phyloP scores from a whole-genome alignment of 2,113 vertebrate species.

The Paracanthobrama guichenoti region DNA sequence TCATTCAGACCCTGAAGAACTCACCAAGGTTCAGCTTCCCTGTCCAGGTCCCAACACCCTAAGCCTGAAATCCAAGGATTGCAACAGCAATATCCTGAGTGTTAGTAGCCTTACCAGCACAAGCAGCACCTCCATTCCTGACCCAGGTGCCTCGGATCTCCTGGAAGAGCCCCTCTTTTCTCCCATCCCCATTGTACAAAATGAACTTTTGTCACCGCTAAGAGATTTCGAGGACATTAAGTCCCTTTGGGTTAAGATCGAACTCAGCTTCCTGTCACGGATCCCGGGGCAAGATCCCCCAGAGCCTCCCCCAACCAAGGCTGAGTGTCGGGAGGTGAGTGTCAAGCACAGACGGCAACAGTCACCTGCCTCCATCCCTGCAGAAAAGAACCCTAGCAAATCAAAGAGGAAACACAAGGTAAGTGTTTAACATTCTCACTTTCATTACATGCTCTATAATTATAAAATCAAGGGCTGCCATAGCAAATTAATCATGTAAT shows the following conservation, averaged over 20 bases:
- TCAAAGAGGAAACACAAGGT: constrained; percentile 97
- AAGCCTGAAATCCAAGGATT: constrained; percentile 64
- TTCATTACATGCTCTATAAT: not conserved
- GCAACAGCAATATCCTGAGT: constrained; percentile 75
- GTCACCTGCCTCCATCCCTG: constrained; percentile 68
- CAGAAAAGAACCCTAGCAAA: constrained; percentile 84
- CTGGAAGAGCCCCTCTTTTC: constrained; percentile 81
- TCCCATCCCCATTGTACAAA: constrained; percentile 77
- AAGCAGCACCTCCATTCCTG: constrained; percentile 80
- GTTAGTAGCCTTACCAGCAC: constrained; percentile 76
- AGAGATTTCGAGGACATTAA: constrained; percentile 84
- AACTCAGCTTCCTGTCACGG: constrained; percentile 79
- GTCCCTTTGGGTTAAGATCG: constrained; percentile 87
- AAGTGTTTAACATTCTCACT: constrained; percentile 47
- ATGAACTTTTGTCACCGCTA: constrained; percentile 83
- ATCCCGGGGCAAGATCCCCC: constrained; percentile 74
- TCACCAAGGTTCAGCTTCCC: constrained; percentile 77
- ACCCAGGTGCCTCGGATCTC: constrained; percentile 77
- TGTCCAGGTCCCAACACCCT: constrained; percentile 63
- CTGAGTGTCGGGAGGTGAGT: constrained; percentile 58
- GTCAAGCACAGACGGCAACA: constrained; percentile 74
- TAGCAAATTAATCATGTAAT: constrained; percentile 1
- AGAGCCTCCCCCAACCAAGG: constrained; percentile 63
- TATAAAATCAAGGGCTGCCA: not conserved
- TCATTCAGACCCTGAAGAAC: constrained; percentile 90